These are phyloP conservation scores for Rostratula benghalensis DNA, from an alignment of 2,113 vertebrate genomes.

Conservation along the genomic window DNA sequence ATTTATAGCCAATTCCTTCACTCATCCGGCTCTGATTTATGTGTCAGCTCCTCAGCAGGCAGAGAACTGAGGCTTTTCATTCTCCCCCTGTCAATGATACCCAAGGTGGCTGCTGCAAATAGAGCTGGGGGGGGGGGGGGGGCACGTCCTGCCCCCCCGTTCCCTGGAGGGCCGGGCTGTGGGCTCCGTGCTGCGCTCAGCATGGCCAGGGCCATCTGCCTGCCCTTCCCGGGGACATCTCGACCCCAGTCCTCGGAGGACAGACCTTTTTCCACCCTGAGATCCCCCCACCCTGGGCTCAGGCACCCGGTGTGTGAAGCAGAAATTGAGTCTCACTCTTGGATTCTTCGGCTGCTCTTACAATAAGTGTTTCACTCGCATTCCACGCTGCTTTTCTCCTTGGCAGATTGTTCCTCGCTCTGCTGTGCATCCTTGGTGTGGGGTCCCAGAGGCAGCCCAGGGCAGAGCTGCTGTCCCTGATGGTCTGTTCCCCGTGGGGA, in stretches of 20 bases:
- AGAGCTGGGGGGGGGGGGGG: background rate
- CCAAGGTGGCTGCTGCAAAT: background rate
- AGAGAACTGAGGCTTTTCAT: background rate
- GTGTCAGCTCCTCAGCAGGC: background rate
- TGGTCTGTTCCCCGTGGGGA: background rate
- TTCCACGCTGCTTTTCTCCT: background rate
- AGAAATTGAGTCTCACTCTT: background rate
- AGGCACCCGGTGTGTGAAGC: background rate
- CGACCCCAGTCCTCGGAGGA: background rate
- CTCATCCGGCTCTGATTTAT: background rate
- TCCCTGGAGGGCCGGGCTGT: background rate
- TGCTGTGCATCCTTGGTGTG: background rate
- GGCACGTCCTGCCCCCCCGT: background rate
- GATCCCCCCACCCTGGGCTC: background rate
- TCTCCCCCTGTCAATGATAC: background rate
- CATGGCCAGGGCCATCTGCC: background rate
- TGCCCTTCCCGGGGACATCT: background rate
- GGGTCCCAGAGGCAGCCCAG: background rate
- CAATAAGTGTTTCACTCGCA: fast-evolving
- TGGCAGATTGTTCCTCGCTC: background rate
- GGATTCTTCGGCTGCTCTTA: background rate
- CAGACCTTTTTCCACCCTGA: background rate
- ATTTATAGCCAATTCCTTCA: background rate
- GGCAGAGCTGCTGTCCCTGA: background rate
- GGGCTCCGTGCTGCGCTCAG: background rate